Base-by-base conservation (phyloP, 1,140 invertebrate species). In the Papilio glaucus region DNA sequence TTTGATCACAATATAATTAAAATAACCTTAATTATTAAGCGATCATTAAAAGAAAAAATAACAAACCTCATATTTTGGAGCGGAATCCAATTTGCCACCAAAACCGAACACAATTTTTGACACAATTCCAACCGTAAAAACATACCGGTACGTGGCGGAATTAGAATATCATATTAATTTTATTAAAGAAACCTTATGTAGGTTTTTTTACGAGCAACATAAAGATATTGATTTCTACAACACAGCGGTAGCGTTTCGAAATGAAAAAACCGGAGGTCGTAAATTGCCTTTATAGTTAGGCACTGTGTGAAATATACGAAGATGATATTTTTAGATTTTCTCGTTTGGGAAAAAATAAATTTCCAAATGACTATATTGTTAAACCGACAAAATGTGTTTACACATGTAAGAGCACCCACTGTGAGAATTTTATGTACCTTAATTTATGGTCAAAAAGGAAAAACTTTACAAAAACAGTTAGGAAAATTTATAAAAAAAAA, bases 11-110 rank as follows among this genome's bases (percentile, higher is more conserved):
- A 33, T 33, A 3, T 3, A 33, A 3, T 33, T 33, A 33, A 33
- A 33, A 33, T 33, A 33, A 6, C 2, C 29, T 3, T 6, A 33
- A 33, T 33, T 33, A 33, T 3, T 33, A 33, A 33, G 6, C 6
- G 6, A 33, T 33, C 24, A 45, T n/a, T 0, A 57, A 45, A 73
- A 13, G 8, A 3, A 42, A 9, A 21, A 0, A 49, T 7, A 49
- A 49, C 49, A 77, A 84, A 91, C 89, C 87, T 89, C 88, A 91
- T 91, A 62, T 73, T 81, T 80, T 73, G 81, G 77, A 39, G 68
- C 72, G 77, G 86, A 77, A 90, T 91, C 89, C 88, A 91, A 90
- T 88, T 89, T 90, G 88, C 74, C 80, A 81, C 75, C 38, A 61
- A 79, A 77, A 72, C 72, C 72, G 67, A 68, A 65, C 65, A 78